phyloP scores from a whole-genome alignment of 64 coral and sea anemone genomes.

The Montipora sp. region DNA sequence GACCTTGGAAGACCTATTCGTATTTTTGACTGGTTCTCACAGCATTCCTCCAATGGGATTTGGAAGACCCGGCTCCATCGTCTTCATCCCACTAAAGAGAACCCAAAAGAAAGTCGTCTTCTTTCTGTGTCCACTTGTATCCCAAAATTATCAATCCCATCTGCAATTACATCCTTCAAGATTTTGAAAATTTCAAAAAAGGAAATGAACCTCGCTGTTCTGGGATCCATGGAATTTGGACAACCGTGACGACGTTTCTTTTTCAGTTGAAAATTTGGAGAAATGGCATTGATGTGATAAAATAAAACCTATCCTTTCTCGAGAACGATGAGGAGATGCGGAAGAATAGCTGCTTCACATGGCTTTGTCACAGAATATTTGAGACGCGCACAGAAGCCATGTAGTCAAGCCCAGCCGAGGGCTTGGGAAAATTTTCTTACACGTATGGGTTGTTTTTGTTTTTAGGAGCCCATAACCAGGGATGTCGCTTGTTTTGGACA shows the following conservation, averaged over 20 bases:
- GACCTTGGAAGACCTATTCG: neutral
- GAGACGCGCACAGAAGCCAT: neutral
- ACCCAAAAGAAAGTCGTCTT: neutral
- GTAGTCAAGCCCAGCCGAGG: neutral
- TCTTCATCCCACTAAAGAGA: slow-evolving; percentile 6
- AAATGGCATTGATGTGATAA: neutral
- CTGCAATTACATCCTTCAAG: neutral
- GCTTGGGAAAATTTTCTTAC: neutral
- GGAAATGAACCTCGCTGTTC: slow-evolving; percentile 2
- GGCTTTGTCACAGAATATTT: slow-evolving; percentile 9
- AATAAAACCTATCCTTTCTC: neutral
- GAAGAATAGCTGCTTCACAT: neutral
- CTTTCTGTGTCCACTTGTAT: slow-evolving; percentile 4
- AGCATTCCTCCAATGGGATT: slow-evolving; percentile 19
- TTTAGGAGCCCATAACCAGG: too few relatives aligned
- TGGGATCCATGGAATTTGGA: neutral
- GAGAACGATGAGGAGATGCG: neutral
- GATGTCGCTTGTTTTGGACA: too few relatives aligned
- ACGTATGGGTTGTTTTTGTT: too few relatives aligned
- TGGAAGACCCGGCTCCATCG: neutral
- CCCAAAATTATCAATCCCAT: slow-evolving; percentile 11
- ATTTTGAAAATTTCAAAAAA: slow-evolving; percentile 9
- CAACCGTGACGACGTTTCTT: slow-evolving; percentile 10
- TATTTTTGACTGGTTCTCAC: slow-evolving; percentile 9
- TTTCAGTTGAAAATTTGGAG: too few relatives aligned